Percentiles rank a stretch among this genome's conserved stretches.
These are phyloP conservation scores for Diadumene lineata DNA, from an alignment of 92 coral and sea anemone species.

Conservation along the genomic window DNA sequence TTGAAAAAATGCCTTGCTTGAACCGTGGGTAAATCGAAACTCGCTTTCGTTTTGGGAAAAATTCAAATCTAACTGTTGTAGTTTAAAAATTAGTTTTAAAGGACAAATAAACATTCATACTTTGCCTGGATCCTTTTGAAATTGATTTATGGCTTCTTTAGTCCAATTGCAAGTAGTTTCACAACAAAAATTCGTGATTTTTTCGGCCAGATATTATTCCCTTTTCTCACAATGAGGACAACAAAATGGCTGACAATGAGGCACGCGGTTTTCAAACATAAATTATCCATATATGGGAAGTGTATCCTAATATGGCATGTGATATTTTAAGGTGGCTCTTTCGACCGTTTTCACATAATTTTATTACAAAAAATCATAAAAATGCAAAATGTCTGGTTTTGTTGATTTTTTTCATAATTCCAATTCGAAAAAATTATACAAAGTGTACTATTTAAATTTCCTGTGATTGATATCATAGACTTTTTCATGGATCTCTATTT, in stretches of 20 bases:
- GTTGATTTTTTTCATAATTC: no score
- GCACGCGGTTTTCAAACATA: constrained; percentile 34
- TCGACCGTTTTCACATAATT: background rate
- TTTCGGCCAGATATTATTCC: constrained; percentile 4
- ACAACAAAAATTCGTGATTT: constrained; percentile 4
- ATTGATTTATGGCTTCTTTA: constrained; percentile 6
- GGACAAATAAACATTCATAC: constrained; percentile 73
- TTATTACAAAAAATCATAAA: no score
- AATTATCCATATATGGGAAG: constrained; percentile 25
- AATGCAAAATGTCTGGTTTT: no score
- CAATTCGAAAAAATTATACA: no score
- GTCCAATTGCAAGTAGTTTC: constrained; percentile 4
- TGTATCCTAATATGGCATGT: constrained; percentile 3
- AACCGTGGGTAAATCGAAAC: background rate
- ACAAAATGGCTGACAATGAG: constrained; percentile 30
- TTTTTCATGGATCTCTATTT: no score
- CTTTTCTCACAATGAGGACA: constrained; percentile 27
- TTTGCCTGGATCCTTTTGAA: constrained; percentile 80
- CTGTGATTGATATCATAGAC: no score
- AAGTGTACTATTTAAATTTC: no score
- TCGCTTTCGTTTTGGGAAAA: background rate
- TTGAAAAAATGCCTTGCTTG: no score
- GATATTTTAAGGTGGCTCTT: constrained; percentile 7
- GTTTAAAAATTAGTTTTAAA: background rate
- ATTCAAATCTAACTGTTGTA: background rate